Evolutionary conservation across 2,797 vertebrate genomes (phyloP), one percentile per base, ranked within the genome.

Genomic region (Vultur gryphus): DNA sequence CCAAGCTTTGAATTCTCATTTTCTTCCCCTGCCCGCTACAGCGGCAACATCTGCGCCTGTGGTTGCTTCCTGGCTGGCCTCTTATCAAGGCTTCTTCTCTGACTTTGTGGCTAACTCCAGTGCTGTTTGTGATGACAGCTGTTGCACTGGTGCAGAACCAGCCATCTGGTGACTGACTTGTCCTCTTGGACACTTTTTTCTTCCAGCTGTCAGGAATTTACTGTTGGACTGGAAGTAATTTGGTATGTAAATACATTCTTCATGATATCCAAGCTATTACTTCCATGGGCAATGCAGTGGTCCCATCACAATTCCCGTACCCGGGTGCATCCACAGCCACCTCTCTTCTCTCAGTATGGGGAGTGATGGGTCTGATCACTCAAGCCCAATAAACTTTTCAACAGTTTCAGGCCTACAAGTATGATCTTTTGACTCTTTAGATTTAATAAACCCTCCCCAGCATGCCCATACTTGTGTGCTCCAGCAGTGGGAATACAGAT

Each of bases 81-180:
- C 81, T 93, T 96, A 89, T 95, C 95, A 94, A 96, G 95, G 87
- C 65, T 80, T 43, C 66, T 89, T 76, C 87, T 84, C 86, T 10
- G 33, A 46, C 87, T 89, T 64, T 58, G 87, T 86, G 93, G 78
- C 90, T 84, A 51, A 77, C 57, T 72, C 66, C 81, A 86, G 84
- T 89, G 78, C 75, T 95, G 91, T 96, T 90, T 95, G 96, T 93
- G 94, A 96, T 89, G 91, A 97, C 96, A 96, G 95, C 95, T 97
- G 93, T 69, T 96, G 91, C 83, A 35, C 71, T 96, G 92, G 91
- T 96, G 72, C 71, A 92, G 70, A 96, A 89, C 73, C 80, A 89
- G 87, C 89, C 94, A 95, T 89, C 92, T 97, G 94, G 93, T 95
- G 91, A 87, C 87, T 24, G n/a, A 92, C 89, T 93, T 95, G 82